Conservation (phyloP, 2,888 invertebrate species). For the Drosophila basisetae region DNA sequence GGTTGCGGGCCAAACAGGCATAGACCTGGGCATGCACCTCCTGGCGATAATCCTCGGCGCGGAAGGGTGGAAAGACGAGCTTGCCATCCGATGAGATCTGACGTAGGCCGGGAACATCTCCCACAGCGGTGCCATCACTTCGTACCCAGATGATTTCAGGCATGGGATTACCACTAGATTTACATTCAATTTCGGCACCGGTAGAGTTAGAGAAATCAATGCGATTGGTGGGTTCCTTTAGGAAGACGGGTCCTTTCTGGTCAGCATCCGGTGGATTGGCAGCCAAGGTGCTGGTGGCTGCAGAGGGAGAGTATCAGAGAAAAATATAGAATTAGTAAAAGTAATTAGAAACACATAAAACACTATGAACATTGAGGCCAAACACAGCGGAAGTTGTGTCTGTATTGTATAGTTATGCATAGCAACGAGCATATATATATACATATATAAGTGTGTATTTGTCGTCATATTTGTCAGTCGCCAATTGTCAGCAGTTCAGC, state of each 20-base stretch:
- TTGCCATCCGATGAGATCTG: constrained; percentile 96
- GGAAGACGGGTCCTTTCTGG: constrained; percentile 95
- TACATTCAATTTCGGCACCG: constrained; percentile 96
- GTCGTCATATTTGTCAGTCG: constrained; percentile 55
- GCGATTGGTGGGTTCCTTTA: constrained; percentile 95
- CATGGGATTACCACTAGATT: constrained; percentile 94
- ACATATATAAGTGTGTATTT: constrained; percentile 14
- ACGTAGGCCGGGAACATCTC: constrained; percentile 94
- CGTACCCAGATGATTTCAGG: constrained; percentile 97
- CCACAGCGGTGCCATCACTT: constrained; percentile 95
- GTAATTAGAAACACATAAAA: constrained; percentile 42
- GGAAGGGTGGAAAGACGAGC: constrained; percentile 96
- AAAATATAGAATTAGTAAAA: constrained; percentile 24
- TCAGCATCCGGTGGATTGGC: constrained; percentile 88
- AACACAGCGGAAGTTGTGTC: constrained; percentile 57
- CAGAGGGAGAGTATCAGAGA: background rate
- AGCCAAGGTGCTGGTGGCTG: constrained; percentile 69
- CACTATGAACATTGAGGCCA: constrained; percentile 46
- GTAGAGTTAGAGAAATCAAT: constrained; percentile 97
- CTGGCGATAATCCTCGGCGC: constrained; percentile 96
- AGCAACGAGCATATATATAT: background rate
- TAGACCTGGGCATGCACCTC: constrained; percentile 98
- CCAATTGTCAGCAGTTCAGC: constrained; percentile 60
- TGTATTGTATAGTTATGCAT: constrained; percentile 5
- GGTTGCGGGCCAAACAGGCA: constrained; percentile 95